Conservation (phyloP, 1,140 invertebrate genomes). For the Chrysoperla carnea region DNA sequence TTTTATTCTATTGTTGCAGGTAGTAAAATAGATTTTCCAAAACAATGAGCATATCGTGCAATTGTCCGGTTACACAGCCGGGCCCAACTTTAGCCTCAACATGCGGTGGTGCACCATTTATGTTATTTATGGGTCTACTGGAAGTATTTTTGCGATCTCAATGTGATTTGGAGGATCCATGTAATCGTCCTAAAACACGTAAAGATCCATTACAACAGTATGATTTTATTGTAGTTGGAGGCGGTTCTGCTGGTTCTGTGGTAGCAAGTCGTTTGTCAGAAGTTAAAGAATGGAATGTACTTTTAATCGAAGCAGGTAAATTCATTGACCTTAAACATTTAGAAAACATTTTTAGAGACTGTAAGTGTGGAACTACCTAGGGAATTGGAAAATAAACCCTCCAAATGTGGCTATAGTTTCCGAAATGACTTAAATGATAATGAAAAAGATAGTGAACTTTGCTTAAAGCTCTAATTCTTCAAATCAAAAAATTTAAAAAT, state of each 20-base stretch:
- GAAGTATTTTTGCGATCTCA: constrained; percentile 68
- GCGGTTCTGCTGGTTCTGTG: constrained; percentile 69
- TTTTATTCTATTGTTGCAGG: no score
- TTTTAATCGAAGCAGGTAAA: constrained; percentile 65
- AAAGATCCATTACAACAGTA: constrained; percentile 31
- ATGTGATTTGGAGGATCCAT: constrained; percentile 70
- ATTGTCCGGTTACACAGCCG: constrained; percentile 54
- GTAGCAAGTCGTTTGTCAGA: constrained; percentile 66
- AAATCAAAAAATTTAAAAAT: no score
- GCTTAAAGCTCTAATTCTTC: no score
- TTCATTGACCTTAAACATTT: no score
- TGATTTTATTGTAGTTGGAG: constrained; percentile 76
- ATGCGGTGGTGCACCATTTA: constrained; percentile 62
- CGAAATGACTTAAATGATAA: no score
- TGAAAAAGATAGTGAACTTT: no score
- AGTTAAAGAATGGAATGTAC: constrained; percentile 56
- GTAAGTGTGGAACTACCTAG: no score
- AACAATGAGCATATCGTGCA: constrained; percentile 24
- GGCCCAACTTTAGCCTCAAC: constrained; percentile 63
- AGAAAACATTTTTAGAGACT: no score
- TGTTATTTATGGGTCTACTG: constrained; percentile 73
- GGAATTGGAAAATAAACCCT: no score
- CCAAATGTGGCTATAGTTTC: no score
- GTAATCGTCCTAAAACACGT: constrained; percentile 39
- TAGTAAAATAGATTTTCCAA: no score